Conservation (phyloP, 2,888 invertebrate species). For the Cactoblastis cactorum region DNA sequence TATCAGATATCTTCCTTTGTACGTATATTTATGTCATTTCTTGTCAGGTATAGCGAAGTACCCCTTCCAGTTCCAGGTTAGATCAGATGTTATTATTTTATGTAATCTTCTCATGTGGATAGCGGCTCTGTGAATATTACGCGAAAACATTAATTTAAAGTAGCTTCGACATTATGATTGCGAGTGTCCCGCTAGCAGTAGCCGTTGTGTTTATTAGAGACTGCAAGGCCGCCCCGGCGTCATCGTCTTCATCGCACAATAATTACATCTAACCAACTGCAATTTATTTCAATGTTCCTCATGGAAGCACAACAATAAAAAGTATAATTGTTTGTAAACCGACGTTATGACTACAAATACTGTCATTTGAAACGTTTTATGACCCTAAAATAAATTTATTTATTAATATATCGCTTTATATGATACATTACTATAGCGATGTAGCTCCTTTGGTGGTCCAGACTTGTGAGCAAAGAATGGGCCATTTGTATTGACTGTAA, state of each 20-base stretch:
- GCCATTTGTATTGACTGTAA: conserved; percentile 48
- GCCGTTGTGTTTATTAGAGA: conserved; percentile 44
- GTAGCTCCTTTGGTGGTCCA: conserved; percentile 47
- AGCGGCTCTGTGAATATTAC: conserved; percentile 35
- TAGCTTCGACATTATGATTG: conserved; percentile 41
- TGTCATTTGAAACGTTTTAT: not conserved
- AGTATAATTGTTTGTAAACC: not conserved
- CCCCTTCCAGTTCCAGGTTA: not conserved
- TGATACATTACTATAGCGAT: conserved; percentile 19
- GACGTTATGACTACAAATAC: not conserved
- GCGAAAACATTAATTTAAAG: conserved; percentile 44
- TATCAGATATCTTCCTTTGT: conserved; percentile 1
- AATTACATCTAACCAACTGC: conserved; percentile 42
- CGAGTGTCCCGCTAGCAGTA: conserved; percentile 44
- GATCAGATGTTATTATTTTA: conserved; percentile 16
- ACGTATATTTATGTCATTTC: conserved; percentile 14
- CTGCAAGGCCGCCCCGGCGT: conserved; percentile 30
- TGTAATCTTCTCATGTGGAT: conserved; percentile 30
- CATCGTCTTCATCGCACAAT: conserved; percentile 47
- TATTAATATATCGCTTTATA: conserved; percentile 16
- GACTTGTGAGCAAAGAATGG: conserved; percentile 41
- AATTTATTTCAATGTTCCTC: conserved; percentile 39
- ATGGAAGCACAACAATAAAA: conserved; percentile 14
- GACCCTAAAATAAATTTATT: not conserved
- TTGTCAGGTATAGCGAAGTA: conserved; percentile 1